phyloP scores from a whole-genome alignment of 2,888 invertebrate genomes.

The Papilio elwesi region DNA sequence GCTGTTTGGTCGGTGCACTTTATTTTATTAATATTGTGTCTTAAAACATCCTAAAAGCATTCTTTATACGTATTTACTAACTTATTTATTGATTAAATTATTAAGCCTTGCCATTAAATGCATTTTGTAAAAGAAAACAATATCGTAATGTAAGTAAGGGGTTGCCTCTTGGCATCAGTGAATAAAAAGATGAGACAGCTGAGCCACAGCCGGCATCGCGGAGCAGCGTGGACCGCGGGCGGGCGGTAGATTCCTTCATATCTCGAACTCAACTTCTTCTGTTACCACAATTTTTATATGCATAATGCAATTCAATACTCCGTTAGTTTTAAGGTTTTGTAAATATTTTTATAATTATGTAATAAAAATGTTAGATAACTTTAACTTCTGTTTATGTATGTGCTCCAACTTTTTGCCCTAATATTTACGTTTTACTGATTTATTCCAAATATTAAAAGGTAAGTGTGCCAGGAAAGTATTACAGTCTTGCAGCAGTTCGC shows the following conservation, averaged over 20 bases:
- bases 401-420: neutral
- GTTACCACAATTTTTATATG: constrained; percentile 70
- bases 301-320: constrained; percentile 78
- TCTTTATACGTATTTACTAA: constrained; percentile 55
- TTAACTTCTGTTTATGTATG: constrained; percentile 43
- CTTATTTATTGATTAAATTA: constrained; percentile 74
- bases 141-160: constrained; percentile 43
- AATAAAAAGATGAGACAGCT: neutral
- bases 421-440: neutral
- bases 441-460: too few species aligned
- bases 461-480: too few species aligned
- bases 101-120: constrained; percentile 79
- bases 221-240: neutral
- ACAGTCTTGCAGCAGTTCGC: neutral
- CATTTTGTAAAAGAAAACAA: constrained; percentile 65
- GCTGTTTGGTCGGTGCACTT: constrained; percentile 53
- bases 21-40: constrained; percentile 58
- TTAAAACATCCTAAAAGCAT: constrained; percentile 49
- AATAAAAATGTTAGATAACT: constrained; percentile 52
- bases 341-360: constrained; percentile 71
- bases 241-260: constrained; percentile 44
- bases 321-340: constrained; percentile 74
- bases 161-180: constrained; percentile 52
- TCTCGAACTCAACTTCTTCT: constrained; percentile 53
- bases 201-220: neutral